Conservation (phyloP, 2,888 invertebrate species). For the Villa cingulata region DNA sequence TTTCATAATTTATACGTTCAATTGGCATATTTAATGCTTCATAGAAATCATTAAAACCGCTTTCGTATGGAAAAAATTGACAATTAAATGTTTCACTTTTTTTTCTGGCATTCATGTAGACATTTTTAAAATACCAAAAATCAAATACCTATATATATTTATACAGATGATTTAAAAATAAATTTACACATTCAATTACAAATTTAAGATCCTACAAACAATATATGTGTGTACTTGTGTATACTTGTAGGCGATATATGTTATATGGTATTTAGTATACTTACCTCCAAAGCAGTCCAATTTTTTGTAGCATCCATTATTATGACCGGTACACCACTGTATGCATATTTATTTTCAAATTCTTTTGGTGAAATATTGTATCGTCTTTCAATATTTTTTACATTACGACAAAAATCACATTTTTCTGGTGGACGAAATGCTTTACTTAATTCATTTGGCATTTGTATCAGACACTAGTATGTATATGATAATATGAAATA, state of each 20-base stretch:
- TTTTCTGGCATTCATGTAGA: conserved; percentile 49
- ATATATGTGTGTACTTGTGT: no score
- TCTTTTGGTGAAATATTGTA: conserved; percentile 48
- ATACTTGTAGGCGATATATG: no score
- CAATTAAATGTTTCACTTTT: conserved; percentile 51
- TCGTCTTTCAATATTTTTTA: conserved; percentile 51
- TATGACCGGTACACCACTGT: conserved; percentile 67
- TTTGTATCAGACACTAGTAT: conserved; percentile 15
- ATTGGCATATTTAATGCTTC: conserved; percentile 74
- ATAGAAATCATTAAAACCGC: conserved; percentile 60
- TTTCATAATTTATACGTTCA: conserved; percentile 44
- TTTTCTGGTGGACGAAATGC: conserved; percentile 65
- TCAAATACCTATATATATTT: conserved; percentile 46
- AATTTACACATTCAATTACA: no score
- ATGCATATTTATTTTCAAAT: conserved; percentile 65
- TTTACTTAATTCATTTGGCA: conserved; percentile 15
- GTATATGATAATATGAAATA: no score
- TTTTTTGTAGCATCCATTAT: conserved; percentile 65
- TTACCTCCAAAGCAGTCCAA: conserved; percentile 62
- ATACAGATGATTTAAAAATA: no score
- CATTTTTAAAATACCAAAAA: conserved; percentile 66
- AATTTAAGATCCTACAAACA: no score
- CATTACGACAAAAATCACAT: conserved; percentile 60
- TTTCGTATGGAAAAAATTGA: conserved; percentile 90
- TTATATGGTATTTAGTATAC: not conserved